Percentiles rank a stretch among this genome's conserved stretches.
phyloP scores from a whole-genome alignment of 2,113 vertebrate species.

The Chinchilla lanigera region DNA sequence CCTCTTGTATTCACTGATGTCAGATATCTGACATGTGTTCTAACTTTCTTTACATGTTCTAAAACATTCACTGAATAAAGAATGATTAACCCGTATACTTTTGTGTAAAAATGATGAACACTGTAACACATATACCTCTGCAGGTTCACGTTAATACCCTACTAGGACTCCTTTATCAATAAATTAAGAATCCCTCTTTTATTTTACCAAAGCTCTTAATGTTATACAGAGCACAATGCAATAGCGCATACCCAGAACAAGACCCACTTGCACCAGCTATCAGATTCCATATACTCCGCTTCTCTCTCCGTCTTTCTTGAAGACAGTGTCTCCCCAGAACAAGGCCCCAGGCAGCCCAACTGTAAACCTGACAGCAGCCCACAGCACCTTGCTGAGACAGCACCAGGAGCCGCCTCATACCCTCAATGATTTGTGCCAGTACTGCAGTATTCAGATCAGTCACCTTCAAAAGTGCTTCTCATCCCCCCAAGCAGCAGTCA shows the following conservation, averaged over 20 bases:
- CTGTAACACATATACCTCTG: neutral
- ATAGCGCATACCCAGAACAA: neutral
- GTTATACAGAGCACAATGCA: neutral
- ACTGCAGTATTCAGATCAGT: neutral
- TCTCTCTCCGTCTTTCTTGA: neutral
- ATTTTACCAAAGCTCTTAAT: neutral
- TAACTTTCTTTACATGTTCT: no score
- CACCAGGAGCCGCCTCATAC: neutral
- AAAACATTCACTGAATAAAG: neutral
- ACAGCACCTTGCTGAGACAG: neutral
- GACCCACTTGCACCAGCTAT: neutral
- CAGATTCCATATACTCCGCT: neutral
- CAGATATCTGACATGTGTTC: conserved; percentile 1
- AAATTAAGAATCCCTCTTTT: neutral
- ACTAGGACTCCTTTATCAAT: neutral
- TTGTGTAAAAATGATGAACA: neutral
- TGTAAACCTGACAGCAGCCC: neutral
- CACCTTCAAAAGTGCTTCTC: conserved; percentile 34
- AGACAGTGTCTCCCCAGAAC: neutral
- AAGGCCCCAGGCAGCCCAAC: neutral
- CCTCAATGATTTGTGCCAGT: neutral
- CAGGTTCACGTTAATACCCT: neutral
- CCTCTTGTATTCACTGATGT: conserved; percentile 25
- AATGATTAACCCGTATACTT: neutral
- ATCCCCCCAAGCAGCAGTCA: neutral